Evolutionary conservation across 2,888 invertebrate species (phyloP), one percentile per base, ranked within the genome.

Genomic region (Chrysomela aeneicollis): DNA sequence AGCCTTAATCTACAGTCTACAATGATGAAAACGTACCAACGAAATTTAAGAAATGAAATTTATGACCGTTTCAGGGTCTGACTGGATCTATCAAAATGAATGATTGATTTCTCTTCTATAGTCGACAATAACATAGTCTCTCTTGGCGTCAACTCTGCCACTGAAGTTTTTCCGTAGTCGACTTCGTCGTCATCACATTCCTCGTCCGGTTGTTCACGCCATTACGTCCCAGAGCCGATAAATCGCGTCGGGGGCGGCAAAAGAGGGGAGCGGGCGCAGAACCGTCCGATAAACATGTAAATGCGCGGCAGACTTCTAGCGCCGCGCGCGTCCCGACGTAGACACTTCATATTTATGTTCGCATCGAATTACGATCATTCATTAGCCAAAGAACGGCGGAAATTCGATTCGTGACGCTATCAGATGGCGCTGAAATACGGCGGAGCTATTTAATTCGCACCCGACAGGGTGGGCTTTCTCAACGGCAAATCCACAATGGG

Each of bases 351-450:
- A 76, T 76, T 75, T 76, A 75, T 72, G 68, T 72, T 68, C 65
- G 79, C 76, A 79, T 78, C 77, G 75, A 78, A 81, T 79, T 76
- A 79, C 79, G 74, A 79, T 80, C 79, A 80, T 77, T 80, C 79
- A 79, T 80, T 79, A 79, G 74, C 63, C 66, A 73, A 71, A 72
- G 75, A 74, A 69, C 66, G 63, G 42, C 57, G 71, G 74, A 71
- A 76, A 77, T 77, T 78, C 78, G 77, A 78, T 78, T 78, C 77
- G 75, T 73, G 74, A 74, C 76, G 74, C 73, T 77, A 77, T 75
- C 74, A 64, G 72, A 74, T 71, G 71, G 57, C 50, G 65, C 55
- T 72, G 64, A 72, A 70, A 65, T 70, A 71, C 61, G 67, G 55
- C 57, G 57, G 46, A 22, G 46, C 57, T 57, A 57, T 57, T 57